Percentiles rank a stretch among this genome's conserved stretches.
These are phyloP conservation scores for Novumbra hubbsi DNA, from an alignment of 2,797 vertebrate genomes.

Conservation along the genomic window DNA sequence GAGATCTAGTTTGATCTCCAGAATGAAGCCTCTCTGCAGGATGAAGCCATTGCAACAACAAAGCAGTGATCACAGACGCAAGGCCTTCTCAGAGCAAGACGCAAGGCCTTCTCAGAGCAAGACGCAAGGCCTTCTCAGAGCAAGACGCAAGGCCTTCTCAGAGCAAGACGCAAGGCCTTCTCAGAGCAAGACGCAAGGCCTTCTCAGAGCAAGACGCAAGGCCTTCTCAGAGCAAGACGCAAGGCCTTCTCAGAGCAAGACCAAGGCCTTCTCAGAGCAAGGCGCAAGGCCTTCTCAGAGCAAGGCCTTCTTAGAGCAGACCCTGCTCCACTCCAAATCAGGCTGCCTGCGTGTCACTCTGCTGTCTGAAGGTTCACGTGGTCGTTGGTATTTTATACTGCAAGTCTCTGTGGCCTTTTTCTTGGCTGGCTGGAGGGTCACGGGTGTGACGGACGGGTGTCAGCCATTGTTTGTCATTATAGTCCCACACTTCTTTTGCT, in stretches of 20 bases:
- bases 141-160: constrained; percentile 31
- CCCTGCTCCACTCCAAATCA: constrained; percentile 48
- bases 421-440: constrained; percentile 24
- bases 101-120: constrained; percentile 21
- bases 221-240: constrained; percentile 29
- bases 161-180: constrained; percentile 31
- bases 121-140: constrained; percentile 28
- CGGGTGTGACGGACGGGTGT: background rate
- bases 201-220: constrained; percentile 28
- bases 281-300: constrained; percentile 26
- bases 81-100: constrained; percentile 28
- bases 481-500: background rate
- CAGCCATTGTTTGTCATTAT: constrained; percentile 18
- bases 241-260: constrained; percentile 18
- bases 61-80: constrained; percentile 26
- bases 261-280: no score
- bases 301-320: constrained; percentile 16
- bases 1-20: background rate
- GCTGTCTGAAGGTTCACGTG: constrained; percentile 14
- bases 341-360: constrained; percentile 36
- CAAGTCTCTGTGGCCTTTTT: constrained; percentile 30
- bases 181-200: constrained; percentile 31
- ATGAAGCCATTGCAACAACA: constrained; percentile 37
- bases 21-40: constrained; percentile 25
- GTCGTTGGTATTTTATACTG: constrained; percentile 3